Conservation (phyloP, 2,113 vertebrate species). For the Micronycteris hirsuta region DNA sequence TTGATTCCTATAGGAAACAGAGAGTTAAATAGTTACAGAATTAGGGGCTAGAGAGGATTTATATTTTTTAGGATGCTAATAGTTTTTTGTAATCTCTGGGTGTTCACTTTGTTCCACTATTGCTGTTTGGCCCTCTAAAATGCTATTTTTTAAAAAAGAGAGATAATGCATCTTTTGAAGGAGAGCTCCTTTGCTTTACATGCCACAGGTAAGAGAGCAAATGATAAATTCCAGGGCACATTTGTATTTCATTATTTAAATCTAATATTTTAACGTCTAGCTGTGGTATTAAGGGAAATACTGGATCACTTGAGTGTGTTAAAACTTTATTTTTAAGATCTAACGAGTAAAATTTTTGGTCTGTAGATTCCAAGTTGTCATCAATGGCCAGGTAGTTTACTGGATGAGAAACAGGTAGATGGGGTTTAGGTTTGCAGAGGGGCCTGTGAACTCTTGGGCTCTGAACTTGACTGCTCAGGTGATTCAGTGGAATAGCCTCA, state of each 20-base stretch:
- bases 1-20: background rate
- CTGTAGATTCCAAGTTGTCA: background rate
- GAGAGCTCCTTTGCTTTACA: background rate
- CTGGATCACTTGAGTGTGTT: background rate
- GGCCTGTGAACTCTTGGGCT: conserved; percentile 5
- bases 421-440: conserved; percentile 10
- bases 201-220: conserved; percentile 1
- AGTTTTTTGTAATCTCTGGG: background rate
- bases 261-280: background rate
- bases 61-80: background rate
- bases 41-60: background rate
- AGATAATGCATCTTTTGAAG: background rate
- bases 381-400: background rate
- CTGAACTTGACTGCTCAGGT: conserved; percentile 78
- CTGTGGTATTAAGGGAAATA: background rate
- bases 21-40: conserved; percentile 17
- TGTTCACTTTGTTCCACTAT: background rate
- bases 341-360: conserved; percentile 21
- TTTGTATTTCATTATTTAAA: background rate
- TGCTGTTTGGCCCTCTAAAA: background rate
- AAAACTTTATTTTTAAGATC: background rate
- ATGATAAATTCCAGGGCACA: background rate
- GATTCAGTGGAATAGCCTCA: conserved; percentile 42
- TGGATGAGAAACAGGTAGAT: background rate
- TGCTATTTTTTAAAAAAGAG: background rate